Evolutionary conservation across 2,888 invertebrate genomes (phyloP), one percentile per base, ranked within the genome.

Genomic region (Parnassius mnemosyne): DNA sequence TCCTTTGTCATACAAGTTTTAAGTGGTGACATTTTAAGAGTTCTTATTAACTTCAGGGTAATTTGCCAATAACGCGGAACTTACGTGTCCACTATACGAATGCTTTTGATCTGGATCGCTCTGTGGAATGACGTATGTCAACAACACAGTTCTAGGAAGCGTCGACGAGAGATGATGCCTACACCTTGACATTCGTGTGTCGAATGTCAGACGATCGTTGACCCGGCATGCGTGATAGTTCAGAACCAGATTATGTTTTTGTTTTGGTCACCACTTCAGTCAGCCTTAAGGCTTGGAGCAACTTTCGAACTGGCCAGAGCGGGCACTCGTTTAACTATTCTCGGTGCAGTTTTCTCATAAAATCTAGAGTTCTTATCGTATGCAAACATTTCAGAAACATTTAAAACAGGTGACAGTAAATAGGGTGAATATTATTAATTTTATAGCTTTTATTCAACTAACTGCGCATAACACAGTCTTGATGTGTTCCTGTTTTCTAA

Each of bases 121-220:
- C 57, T 57, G 34, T 61, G 57, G 53, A 46, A 59, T 63, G 65
- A 63, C 60, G 64, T 61, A 59, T 62, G 61, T 61, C 57, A 61
- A 55, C 60, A 25, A 13, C 53, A 13, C 61, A 25, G 43, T 55
- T 55, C 63, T 63, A 63, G 63, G 63, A 63, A 63, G 55, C 53
- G 52, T 10, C 68, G 70, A 68, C 66, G 70, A 59, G 57, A 20
- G 20, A 20, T 20, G 20, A 20, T 16, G 59, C 13, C 54, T 73
- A 76, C 79, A 82, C 89, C 89, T 89, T 89, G 89, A 90, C 89
- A 89, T 89, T 89, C 88, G 83, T 76, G 75, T 90, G 90, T 90
- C 90, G 90, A 90, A 90, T 90, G 90, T 89, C 89, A 89, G 80
- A 70, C 74, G 90, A 84, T 67, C 85, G 71, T 66, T 78, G 85